phyloP scores from a whole-genome alignment of 2,113 vertebrate species.

The Prolemur simus region DNA sequence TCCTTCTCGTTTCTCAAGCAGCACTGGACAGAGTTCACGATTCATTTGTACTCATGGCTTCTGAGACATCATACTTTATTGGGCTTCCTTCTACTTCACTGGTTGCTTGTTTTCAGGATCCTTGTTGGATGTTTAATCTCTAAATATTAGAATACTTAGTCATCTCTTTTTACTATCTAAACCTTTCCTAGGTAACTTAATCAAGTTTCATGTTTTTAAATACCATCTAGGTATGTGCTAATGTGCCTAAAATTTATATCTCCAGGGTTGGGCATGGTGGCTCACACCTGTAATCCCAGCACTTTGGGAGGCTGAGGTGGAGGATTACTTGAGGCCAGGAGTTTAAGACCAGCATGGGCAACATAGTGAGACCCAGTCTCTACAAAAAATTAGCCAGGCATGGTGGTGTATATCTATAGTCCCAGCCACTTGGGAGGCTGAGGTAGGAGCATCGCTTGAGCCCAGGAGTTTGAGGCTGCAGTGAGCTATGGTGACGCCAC shows the following conservation, averaged over 20 bases:
- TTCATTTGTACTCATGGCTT: background rate
- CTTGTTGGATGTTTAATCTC: background rate
- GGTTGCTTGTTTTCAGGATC: background rate
- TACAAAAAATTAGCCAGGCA: too few relatives aligned
- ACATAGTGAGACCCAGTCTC: too few relatives aligned
- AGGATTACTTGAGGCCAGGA: too few relatives aligned
- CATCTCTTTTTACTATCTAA: background rate
- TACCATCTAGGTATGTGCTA: background rate
- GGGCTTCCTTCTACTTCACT: background rate
- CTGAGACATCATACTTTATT: background rate
- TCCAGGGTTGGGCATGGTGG: background rate
- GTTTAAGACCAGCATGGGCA: too few relatives aligned
- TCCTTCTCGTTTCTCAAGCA: background rate
- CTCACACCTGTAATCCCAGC: too few relatives aligned
- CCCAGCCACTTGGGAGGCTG: too few relatives aligned
- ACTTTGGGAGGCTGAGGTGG: too few relatives aligned
- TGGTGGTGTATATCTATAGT: too few relatives aligned
- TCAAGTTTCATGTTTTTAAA: background rate
- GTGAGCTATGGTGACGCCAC: too few relatives aligned
- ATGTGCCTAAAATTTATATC: background rate
- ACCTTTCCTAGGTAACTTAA: background rate
- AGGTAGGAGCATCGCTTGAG: too few relatives aligned
- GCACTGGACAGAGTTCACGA: background rate
- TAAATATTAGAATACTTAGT: background rate
- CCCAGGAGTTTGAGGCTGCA: too few relatives aligned